phyloP scores from a whole-genome alignment of 2,113 vertebrate genomes.

The Rhinolophus ferrumequinum region DNA sequence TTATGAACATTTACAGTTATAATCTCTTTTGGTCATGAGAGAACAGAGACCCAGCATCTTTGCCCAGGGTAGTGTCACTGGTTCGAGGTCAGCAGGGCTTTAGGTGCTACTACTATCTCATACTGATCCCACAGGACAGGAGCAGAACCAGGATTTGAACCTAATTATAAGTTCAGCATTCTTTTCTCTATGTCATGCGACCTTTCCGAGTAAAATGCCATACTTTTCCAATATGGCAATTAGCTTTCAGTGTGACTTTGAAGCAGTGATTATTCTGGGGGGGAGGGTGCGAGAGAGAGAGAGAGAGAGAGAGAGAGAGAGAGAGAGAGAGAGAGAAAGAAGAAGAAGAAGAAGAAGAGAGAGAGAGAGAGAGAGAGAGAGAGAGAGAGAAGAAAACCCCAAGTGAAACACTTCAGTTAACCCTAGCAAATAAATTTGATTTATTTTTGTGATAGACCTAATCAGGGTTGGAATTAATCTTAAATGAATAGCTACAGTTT shows the following conservation, averaged over 20 bases:
- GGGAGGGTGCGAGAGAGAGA: neutral
- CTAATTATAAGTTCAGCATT: conserved; percentile 63
- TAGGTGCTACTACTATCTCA: neutral
- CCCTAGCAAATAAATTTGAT: conserved; percentile 1
- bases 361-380: neutral
- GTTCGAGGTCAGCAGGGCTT: neutral
- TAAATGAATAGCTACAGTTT: conserved; percentile 52
- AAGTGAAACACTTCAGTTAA: neutral
- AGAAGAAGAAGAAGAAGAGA: neutral
- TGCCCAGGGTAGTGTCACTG: neutral
- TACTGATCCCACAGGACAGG: neutral
- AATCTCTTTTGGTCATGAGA: neutral
- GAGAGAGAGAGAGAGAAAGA: neutral
- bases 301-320: neutral
- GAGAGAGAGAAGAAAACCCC: neutral
- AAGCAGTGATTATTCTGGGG: neutral
- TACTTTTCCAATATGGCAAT: conserved; percentile 62
- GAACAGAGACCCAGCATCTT: neutral
- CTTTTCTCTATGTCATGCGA: conserved; percentile 58
- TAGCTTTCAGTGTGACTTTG: conserved; percentile 60
- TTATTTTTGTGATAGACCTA: conserved; percentile 50
- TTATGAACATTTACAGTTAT: neutral
- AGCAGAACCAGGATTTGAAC: conserved; percentile 55
- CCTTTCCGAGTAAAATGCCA: conserved; percentile 73
- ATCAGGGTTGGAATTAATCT: conserved; percentile 47